Base-by-base conservation (phyloP, 1,140 invertebrate species). In the Ptiloglossa arizonensis region DNA sequence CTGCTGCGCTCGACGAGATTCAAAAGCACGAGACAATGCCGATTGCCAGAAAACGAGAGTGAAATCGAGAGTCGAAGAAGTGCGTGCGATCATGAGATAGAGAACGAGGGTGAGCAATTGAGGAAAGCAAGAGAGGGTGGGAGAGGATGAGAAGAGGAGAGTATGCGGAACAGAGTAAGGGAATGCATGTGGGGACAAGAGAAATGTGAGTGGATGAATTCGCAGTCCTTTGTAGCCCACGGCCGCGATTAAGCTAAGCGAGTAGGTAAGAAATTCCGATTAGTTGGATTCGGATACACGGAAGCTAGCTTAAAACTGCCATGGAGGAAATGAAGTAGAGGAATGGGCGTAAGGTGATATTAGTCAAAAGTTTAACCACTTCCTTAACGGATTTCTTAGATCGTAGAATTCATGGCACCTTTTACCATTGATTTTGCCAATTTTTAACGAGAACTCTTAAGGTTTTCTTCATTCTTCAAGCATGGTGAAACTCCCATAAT, bases 301-400 rank as follows among this genome's bases (percentile, higher is more conserved):
- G 86, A 90, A 90, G 90, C 91, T 91, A 91, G 90, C 8, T 87
- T 90, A 88, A 90, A 91, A 91, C 91, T 92, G 90, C 90, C 90
- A 92, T 88, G 86, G 38, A 13, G 60, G 62, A 76, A 68, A 63
- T 41, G 83, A 66, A 17, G 48, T 56, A 62, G 60, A 81, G 77
- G 80, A 82, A 83, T 83, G 82, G 80, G 77, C 68, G 75, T 74
- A 81, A 79, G 41, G 69, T 80, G 76, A 81, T 76, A 76, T 67
- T 81, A 80, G 74, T 82, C 70, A 27, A 60, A 81, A 59, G 63
- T 68, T n/a, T 11, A 32, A 32, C 41, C 64, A 24, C 50, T 56
- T 56, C 71, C 62, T 24, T 56, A 38, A 41, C 22, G 27, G 13
- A 32, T 73, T 41, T 29, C 32, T 52, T 8, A 0, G 1, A 3